Conservation (phyloP, 2,113 vertebrate genomes). For the Rhinolophus ferrumequinum region DNA sequence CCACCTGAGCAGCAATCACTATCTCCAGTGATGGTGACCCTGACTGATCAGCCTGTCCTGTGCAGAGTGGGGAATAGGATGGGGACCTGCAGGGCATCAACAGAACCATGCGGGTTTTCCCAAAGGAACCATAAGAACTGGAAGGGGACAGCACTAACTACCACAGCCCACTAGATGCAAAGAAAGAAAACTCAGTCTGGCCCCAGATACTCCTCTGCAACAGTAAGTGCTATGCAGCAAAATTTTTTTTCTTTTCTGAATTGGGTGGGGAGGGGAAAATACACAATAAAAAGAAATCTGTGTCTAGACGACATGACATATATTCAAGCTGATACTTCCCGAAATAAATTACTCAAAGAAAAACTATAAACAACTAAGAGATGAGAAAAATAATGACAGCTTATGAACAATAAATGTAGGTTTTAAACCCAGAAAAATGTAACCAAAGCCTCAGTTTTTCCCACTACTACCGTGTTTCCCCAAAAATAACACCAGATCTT, state of each 20-base stretch:
- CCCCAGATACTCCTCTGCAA: background rate
- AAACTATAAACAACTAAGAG: background rate
- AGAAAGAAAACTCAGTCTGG: background rate
- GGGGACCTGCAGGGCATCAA: background rate
- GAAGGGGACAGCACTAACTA: background rate
- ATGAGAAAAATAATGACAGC: background rate
- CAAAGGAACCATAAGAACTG: background rate
- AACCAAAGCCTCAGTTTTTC: background rate
- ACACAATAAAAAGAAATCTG: background rate
- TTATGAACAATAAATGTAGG: background rate
- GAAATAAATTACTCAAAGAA: constrained; percentile 11
- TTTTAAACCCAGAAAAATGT: constrained; percentile 12
- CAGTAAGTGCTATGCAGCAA: background rate
- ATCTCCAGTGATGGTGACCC: background rate
- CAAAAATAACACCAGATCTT: no score
- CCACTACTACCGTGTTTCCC: no score
- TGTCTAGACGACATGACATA: background rate
- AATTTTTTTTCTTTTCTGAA: background rate
- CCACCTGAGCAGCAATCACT: background rate
- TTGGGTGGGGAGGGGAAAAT: background rate
- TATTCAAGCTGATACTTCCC: background rate
- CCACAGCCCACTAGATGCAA: background rate
- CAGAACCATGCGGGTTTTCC: background rate
- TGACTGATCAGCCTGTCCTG: background rate
- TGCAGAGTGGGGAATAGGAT: background rate